Evolutionary conservation across 2,797 vertebrate species (phyloP), one percentile per base, ranked within the genome.

Genomic region (Melanitta fusca): DNA sequence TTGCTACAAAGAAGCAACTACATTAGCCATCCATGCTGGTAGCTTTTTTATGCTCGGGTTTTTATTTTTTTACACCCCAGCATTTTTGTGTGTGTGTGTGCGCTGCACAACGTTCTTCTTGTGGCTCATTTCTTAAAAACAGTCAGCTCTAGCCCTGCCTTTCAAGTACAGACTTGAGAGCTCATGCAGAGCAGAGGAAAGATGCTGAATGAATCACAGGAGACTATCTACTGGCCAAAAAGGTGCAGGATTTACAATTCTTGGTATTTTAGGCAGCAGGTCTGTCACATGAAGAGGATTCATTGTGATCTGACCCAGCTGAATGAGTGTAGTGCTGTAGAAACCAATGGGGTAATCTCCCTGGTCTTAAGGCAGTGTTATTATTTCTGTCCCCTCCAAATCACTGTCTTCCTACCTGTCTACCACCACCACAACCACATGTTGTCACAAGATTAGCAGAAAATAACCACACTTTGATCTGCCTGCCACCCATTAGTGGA

Each of bases 271-370:
- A 54, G 36, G 49, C 82, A 73, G 64, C 1, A 1, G 3, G 18
- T 68, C 80, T 86, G 83, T 82, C 89, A 82, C 73, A 91, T 43
- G 66, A 34, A 89, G 80, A 92, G 36, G 56, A 88, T 57, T 94
- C 69, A 80, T 64, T 8, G 16, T 12, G 64, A 41, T 28, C 68
- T 56, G 91, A 85, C 93, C 88, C 49, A 88, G 58, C 36, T 70
- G 84, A 36, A 0, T 38, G 80, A 70, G 28, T 1, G 4, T 7
- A 49, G 51, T 58, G 62, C 54, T 1, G 0, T 47, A 45, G 79
- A 72, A 88, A 21, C 39, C 65, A 74, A 6, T 24, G n/a, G 77
- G 30, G 85, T 84, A 34, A 64, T 61, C 38, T 88, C 56, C 18
- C 47, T 47, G 54, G 30, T 30, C 84, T 89, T 28, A 56, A 79